Base-by-base conservation (phyloP, 2,888 invertebrate genomes). In the Yponomeuta evonymella region DNA sequence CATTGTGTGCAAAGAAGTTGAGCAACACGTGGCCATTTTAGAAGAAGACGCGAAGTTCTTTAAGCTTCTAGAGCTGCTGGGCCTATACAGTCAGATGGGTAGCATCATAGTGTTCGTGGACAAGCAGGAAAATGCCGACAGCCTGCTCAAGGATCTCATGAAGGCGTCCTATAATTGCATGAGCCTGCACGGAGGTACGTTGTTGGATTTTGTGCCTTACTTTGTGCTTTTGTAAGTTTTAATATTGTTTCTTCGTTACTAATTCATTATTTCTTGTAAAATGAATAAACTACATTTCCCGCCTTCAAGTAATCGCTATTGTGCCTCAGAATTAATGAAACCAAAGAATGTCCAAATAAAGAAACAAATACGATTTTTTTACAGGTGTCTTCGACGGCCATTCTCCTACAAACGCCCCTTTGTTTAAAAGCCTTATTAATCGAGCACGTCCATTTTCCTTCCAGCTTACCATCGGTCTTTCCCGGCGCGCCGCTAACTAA, bases 41-140 rank as follows among this genome's bases (percentile, higher is more conserved):
- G 98, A 98, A 75, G 99, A 99, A 72, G 98, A 99, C 70, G 97
- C 98, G 64, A 99, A 99, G 85, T 98, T 99, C 91, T 95, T 99
- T 79, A 99, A 99, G 87, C 93, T 99, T 0, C 90, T 99, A 11
- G 99, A 99, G 85, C 92, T 99, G n/a, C 93, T 99, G n/a, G 99
- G 99, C 0, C 92, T 97, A 69, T 99, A 97, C 89, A 97, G 97
- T 58, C 96, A 98, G 81, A 94, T 96, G 79, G 99, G 99, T 67
- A 97, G 97, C 82, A 96, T 97, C 69, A 97, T 99, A 76, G 97
- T 99, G 48, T 99, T 99, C 86, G 99, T 99, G 11, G 99, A 99
- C 83, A 99, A 99, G 81, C 99, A 99, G 88, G 99, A 99, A 85
- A 97, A 98, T 81, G 99, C 99, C 0, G 99, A 99, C 83, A 96